Conservation (phyloP, 2,113 vertebrate genomes). For the Falcunculus frontatus region DNA sequence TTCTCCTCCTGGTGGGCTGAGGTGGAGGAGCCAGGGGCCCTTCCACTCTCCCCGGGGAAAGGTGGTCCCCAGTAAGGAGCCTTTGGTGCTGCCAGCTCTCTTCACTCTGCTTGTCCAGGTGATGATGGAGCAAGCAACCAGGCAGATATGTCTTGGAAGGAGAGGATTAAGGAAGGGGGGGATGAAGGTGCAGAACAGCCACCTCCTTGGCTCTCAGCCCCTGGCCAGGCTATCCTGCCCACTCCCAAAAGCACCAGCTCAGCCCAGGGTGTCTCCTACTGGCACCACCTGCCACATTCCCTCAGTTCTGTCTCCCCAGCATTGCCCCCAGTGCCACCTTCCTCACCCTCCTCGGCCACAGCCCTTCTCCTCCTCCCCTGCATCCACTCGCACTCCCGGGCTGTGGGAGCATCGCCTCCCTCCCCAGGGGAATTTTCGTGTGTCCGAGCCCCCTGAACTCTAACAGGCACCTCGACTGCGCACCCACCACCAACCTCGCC, state of each 20-base stretch:
- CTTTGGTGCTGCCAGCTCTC: neutral
- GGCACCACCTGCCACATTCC: neutral
- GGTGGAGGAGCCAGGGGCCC: neutral
- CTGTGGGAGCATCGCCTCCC: neutral
- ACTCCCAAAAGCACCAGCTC: neutral
- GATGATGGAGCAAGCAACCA: neutral
- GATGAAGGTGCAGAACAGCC: neutral
- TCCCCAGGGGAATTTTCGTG: neutral
- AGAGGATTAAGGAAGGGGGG: neutral
- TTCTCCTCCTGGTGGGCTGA: neutral
- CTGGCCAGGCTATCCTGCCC: neutral
- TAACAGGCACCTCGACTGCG: rapidly evolving
- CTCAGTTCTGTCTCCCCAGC: neutral
- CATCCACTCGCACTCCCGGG: neutral
- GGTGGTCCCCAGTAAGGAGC: neutral
- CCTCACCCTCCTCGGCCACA: neutral
- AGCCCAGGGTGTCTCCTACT: neutral
- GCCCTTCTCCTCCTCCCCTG: neutral
- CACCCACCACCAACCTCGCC: neutral
- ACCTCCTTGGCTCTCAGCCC: neutral
- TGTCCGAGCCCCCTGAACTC: neutral
- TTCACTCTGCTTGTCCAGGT: neutral
- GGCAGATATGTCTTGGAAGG: neutral
- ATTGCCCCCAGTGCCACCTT: neutral
- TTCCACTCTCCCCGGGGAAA: rapidly evolving